Evolutionary conservation across 64 coral and sea anemone species (phyloP).

Genomic region (Actinia equina): DNA sequence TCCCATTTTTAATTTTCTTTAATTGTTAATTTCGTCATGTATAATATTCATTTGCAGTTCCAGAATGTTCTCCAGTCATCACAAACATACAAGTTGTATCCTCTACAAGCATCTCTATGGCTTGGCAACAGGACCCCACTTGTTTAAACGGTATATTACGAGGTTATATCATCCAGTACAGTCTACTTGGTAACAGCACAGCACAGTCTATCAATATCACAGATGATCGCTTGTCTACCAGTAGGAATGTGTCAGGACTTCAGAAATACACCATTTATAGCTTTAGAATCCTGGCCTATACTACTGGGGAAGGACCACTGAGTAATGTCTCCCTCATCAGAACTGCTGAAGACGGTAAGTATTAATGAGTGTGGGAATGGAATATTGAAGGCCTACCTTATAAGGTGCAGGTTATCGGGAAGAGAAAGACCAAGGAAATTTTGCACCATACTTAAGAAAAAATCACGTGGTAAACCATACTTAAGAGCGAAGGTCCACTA

Average conservation of each 20-base stretch:
- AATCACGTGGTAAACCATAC: no score
- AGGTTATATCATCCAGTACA: background rate
- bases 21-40: background rate
- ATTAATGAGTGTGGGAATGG: slow-evolving; percentile 1
- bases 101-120: background rate
- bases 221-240: background rate
- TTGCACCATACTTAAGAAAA: no score
- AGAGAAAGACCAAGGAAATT: background rate
- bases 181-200: background rate
- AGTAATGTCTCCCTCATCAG: background rate
- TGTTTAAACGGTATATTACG: background rate
- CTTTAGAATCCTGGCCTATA: background rate
- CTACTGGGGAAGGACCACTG: background rate
- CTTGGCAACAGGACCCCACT: background rate
- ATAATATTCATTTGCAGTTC: background rate
- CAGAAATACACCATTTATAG: background rate
- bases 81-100: background rate
- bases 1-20: no score
- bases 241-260: background rate
- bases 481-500: no score
- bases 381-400: background rate
- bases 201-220: background rate
- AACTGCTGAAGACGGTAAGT: background rate
- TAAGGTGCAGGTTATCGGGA: background rate
- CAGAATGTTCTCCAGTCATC: background rate